Conservation (phyloP, 2,888 invertebrate genomes). For the Palloptera scutellata region DNA sequence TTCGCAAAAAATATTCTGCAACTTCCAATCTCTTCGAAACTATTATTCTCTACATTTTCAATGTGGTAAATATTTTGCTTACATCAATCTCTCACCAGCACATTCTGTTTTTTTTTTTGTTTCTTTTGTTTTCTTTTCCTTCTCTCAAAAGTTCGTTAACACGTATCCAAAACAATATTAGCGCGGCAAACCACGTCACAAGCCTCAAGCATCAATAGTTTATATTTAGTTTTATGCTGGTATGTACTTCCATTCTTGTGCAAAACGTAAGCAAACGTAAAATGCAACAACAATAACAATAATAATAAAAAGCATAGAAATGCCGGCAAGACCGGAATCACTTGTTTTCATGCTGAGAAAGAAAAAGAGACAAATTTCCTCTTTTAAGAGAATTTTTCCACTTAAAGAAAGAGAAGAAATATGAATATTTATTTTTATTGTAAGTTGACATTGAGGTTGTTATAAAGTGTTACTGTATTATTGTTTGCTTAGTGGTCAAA, state of each 20-base stretch:
- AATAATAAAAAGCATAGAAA: constrained; percentile 7
- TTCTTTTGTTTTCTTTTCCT: neutral
- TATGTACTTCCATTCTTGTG: constrained; percentile 11
- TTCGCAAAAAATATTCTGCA: too few relatives aligned
- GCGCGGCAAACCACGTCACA: constrained; percentile 3
- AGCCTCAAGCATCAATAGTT: neutral
- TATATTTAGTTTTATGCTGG: neutral
- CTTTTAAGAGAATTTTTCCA: neutral
- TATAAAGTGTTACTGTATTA: neutral
- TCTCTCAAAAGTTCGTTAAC: constrained; percentile 28
- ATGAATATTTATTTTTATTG: neutral
- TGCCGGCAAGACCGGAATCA: constrained; percentile 30
- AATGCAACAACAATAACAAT: constrained; percentile 13
- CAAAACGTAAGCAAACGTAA: neutral
- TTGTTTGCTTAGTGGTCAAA: neutral
- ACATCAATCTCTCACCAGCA: too few relatives aligned
- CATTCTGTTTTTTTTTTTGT: neutral
- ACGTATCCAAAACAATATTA: constrained; percentile 23
- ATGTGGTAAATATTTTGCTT: too few relatives aligned
- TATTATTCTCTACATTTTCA: too few relatives aligned
- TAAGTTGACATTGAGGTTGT: neutral
- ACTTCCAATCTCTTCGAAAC: too few relatives aligned
- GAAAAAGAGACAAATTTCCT: neutral
- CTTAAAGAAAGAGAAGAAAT: constrained; percentile 13
- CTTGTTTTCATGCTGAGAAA: constrained; percentile 3